Evolutionary conservation across 1,140 invertebrate species (phyloP).

Genomic region (Nixonia krombeini): DNA sequence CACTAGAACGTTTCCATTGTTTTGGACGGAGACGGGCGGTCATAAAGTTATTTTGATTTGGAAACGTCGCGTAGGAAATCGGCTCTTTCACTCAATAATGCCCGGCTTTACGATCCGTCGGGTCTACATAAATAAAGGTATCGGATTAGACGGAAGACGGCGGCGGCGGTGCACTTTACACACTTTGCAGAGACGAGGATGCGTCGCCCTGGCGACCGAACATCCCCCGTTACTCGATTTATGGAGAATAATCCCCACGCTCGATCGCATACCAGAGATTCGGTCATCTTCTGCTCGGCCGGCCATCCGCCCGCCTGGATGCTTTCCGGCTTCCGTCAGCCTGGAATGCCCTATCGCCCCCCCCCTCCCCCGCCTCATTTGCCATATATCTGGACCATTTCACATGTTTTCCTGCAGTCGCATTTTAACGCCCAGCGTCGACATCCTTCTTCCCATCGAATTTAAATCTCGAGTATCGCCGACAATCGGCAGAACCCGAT

Average conservation of each 20-base stretch:
- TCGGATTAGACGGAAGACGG: constrained; percentile 27
- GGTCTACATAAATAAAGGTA: constrained; percentile 28
- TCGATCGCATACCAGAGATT: constrained; percentile 32
- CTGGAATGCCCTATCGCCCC: too few relatives aligned
- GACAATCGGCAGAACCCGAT: too few relatives aligned
- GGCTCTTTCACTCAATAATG: constrained; percentile 35
- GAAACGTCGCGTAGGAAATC: constrained; percentile 3
- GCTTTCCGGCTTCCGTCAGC: constrained; percentile 38
- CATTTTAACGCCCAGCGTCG: too few relatives aligned
- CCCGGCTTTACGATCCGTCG: constrained; percentile 38
- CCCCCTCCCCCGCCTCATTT: constrained; percentile 37
- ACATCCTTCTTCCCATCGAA: too few relatives aligned
- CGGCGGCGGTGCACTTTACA: neutral
- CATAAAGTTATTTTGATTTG: constrained; percentile 53
- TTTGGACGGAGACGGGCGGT: constrained; percentile 2
- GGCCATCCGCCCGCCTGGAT: constrained; percentile 21
- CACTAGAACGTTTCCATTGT: neutral
- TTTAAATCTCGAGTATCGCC: too few relatives aligned
- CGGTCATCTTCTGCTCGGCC: constrained; percentile 34
- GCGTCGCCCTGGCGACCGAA: constrained; percentile 22
- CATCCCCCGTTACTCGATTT: constrained; percentile 37
- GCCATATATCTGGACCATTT: constrained; percentile 44
- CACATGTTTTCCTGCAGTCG: constrained; percentile 26
- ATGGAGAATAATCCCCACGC: constrained; percentile 20
- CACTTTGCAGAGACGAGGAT: neutral